A percentile compares a stretch with the other conserved stretches of the same genome.
phyloP scores from a whole-genome alignment of 2,888 invertebrate species.

The Itoplectis maculator region DNA sequence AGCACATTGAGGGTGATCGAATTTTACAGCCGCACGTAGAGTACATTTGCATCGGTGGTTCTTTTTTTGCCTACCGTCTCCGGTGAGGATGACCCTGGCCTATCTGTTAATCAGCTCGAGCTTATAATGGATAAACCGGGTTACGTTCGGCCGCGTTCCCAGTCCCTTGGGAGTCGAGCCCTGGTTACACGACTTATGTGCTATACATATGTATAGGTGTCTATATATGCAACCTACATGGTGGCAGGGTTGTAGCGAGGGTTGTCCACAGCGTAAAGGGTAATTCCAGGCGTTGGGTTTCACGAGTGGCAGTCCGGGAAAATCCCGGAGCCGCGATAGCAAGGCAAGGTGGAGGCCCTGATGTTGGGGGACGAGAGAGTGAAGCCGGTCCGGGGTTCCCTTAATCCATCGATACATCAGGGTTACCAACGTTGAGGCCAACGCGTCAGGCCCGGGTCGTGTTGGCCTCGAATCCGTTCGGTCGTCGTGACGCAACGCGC shows the following conservation, averaged over 20 bases:
- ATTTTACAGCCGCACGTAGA: neutral
- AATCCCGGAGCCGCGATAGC: conserved; percentile 22
- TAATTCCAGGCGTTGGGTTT: conserved; percentile 37
- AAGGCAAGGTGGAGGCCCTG: conserved; percentile 5
- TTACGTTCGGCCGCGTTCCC: neutral
- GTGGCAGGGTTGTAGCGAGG: conserved; percentile 34
- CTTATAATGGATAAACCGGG: conserved; percentile 28
- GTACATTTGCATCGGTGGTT: neutral
- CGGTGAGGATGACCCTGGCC: neutral
- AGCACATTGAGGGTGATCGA: neutral
- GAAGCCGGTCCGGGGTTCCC: conserved; percentile 45
- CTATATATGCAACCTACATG: neutral
- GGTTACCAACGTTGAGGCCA: conserved; percentile 63
- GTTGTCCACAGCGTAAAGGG: conserved; percentile 24
- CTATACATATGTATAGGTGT: neutral
- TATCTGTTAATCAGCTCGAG: conserved; percentile 16
- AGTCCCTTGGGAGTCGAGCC: conserved; percentile 1
- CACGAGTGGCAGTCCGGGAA: conserved; percentile 31
- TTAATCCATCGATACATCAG: conserved; percentile 71
- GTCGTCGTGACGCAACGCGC: conserved; percentile 27
- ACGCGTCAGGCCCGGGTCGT: conserved; percentile 53
- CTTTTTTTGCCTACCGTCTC: conserved; percentile 3
- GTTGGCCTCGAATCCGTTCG: conserved; percentile 55
- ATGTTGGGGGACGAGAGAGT: conserved; percentile 18
- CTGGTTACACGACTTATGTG: neutral